Conservation (phyloP, 2,888 invertebrate species). For the Fragum fragum region DNA sequence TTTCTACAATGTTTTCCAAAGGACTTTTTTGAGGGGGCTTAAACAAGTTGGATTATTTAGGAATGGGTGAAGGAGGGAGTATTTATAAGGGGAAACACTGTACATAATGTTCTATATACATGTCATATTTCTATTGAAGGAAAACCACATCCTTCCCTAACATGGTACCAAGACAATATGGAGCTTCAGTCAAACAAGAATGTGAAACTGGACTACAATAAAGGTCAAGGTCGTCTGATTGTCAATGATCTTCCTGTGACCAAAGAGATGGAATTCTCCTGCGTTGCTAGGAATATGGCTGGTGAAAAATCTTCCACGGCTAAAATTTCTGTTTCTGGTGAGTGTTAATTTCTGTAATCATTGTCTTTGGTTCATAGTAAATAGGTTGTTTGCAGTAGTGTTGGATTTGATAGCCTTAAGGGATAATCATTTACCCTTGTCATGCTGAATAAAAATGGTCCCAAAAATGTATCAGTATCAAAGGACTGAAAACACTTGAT, state of each 20-base stretch:
- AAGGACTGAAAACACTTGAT: too few relatives aligned
- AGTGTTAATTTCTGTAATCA: slow-evolving; percentile 3
- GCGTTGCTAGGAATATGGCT: slow-evolving; percentile 73
- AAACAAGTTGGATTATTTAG: too few relatives aligned
- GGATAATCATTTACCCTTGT: too few relatives aligned
- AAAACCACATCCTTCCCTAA: slow-evolving; percentile 66
- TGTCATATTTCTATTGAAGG: slow-evolving; percentile 58
- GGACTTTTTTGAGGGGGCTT: too few relatives aligned
- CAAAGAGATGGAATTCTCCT: slow-evolving; percentile 69
- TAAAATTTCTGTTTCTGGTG: slow-evolving; percentile 57
- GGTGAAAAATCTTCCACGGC: slow-evolving; percentile 71
- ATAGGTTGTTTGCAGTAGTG: too few relatives aligned
- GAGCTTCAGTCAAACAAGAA: slow-evolving; percentile 66
- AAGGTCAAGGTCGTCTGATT: slow-evolving; percentile 66
- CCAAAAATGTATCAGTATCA: too few relatives aligned
- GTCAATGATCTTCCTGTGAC: slow-evolving; percentile 62
- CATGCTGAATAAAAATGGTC: too few relatives aligned
- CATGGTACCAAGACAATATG: slow-evolving; percentile 71
- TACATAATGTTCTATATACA: slow-evolving; percentile 72
- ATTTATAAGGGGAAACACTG: too few relatives aligned
- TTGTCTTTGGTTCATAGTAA: too few relatives aligned
- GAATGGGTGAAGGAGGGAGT: too few relatives aligned
- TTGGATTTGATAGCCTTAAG: too few relatives aligned
- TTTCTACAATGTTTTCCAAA: too few relatives aligned
- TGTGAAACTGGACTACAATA: slow-evolving; percentile 67